A percentile compares a stretch with the other conserved stretches of the same genome.
phyloP scores from a whole-genome alignment of 1,140 invertebrate species.

The Eufriesea mexicana region DNA sequence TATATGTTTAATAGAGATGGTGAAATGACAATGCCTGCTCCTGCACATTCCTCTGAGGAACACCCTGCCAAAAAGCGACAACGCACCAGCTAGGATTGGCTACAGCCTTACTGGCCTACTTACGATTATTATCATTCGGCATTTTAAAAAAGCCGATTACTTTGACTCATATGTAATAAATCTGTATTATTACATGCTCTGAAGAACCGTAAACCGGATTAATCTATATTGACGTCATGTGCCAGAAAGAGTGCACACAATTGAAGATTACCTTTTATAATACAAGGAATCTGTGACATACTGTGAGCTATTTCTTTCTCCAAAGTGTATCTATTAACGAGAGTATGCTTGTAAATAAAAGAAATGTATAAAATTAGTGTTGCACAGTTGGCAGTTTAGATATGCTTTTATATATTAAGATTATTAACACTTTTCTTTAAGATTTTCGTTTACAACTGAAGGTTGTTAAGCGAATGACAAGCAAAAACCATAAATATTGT shows the following conservation, averaged over 20 bases:
- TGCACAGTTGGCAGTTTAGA: constrained; percentile 47
- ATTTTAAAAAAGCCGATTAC: constrained; percentile 71
- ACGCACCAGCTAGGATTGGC: constrained; percentile 86
- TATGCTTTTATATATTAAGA: constrained; percentile 52
- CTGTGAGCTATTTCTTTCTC: constrained; percentile 65
- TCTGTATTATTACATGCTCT: constrained; percentile 14
- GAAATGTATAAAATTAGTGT: constrained; percentile 48
- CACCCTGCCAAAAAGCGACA: constrained; percentile 83
- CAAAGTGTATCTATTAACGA: constrained; percentile 56
- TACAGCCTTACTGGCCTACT: constrained; percentile 83
- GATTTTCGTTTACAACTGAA: constrained; percentile 6
- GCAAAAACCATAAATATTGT: constrained; percentile 19
- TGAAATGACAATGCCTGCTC: constrained; percentile 72
- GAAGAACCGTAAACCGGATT: constrained; percentile 17
- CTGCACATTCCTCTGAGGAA: constrained; percentile 78
- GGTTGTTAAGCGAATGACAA: background rate
- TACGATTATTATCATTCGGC: constrained; percentile 82
- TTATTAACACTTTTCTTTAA: constrained; percentile 57
- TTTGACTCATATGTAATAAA: constrained; percentile 20
- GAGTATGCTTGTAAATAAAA: constrained; percentile 63
- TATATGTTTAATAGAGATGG: constrained; percentile 86
- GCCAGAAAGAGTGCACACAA: constrained; percentile 38
- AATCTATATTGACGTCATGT: constrained; percentile 49
- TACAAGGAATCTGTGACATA: constrained; percentile 55
- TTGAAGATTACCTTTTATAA: constrained; percentile 44